These are phyloP conservation scores for Drosophila mayri DNA, from an alignment of 1,140 invertebrate species.

Conservation along the genomic window DNA sequence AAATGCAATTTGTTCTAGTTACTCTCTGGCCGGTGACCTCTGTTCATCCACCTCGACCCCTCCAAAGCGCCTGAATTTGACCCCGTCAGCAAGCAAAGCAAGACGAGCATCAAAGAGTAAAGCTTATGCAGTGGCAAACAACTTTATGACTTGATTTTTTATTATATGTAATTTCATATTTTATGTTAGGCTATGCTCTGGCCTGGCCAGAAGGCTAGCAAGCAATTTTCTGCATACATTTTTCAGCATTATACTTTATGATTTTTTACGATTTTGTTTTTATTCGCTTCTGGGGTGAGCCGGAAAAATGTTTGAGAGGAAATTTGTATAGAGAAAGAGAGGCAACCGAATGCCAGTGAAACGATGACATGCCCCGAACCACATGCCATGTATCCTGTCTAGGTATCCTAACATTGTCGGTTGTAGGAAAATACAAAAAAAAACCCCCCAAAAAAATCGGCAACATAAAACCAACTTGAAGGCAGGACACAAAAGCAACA, in stretches of 20 bases:
- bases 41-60: not conserved
- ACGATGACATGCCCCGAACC: conserved; percentile 58
- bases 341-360: conserved; percentile 52
- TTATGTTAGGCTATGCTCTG: conserved; percentile 53
- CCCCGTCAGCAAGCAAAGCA: not conserved
- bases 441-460: conserved; percentile 18
- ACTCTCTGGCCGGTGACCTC: conserved; percentile 30
- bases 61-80: conserved; percentile 12
- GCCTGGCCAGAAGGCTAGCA: conserved; percentile 56
- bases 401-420: conserved; percentile 66
- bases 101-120: conserved; percentile 38
- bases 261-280: conserved; percentile 77
- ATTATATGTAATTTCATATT: conserved; percentile 77
- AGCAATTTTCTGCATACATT: conserved; percentile 71
- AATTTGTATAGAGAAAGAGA: not conserved
- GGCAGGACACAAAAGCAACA: conserved; percentile 40
- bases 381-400: conserved; percentile 69
- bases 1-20: conserved; percentile 64
- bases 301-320: conserved; percentile 32
- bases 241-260: conserved; percentile 76
- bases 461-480: conserved; percentile 37
- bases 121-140: conserved; percentile 49
- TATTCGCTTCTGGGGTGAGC: conserved; percentile 53
- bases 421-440: conserved; percentile 43
- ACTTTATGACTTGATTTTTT: conserved; percentile 79